Conservation (phyloP, 2,888 invertebrate genomes). For the Oscheius sp. region DNA sequence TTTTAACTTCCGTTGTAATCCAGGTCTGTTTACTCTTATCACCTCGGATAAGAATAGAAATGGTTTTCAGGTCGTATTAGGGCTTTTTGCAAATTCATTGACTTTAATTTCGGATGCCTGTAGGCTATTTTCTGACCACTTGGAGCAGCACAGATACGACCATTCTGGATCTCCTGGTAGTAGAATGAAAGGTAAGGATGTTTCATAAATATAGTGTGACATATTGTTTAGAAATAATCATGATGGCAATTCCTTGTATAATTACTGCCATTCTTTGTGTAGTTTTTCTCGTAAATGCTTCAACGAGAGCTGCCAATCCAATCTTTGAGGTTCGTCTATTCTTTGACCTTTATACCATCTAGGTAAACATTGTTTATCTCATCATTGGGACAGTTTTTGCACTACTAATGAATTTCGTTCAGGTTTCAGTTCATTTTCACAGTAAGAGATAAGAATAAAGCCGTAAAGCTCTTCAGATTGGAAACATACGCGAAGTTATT, state of each 20-base stretch:
- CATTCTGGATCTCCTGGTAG: slow-evolving; percentile 36
- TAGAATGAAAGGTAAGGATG: slow-evolving; percentile 31
- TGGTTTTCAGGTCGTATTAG: slow-evolving; percentile 39
- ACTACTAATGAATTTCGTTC: slow-evolving; percentile 38
- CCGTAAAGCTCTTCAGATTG: slow-evolving; percentile 32
- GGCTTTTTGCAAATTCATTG: slow-evolving; percentile 40
- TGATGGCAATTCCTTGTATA: slow-evolving; percentile 39
- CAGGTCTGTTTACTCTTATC: slow-evolving; percentile 34
- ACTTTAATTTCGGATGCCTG: slow-evolving; percentile 40
- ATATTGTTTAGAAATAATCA: slow-evolving; percentile 38
- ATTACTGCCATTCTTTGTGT: slow-evolving; percentile 36
- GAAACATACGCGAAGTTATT: slow-evolving; percentile 30
- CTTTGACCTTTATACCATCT: slow-evolving; percentile 6
- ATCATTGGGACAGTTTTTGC: slow-evolving; percentile 39
- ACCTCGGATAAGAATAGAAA: not conserved
- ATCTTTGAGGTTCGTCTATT: slow-evolving; percentile 37
- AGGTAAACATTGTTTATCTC: slow-evolving; percentile 38
- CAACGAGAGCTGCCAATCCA: slow-evolving; percentile 41
- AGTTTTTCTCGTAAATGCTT: slow-evolving; percentile 37
- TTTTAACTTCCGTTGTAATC: slow-evolving; percentile 31
- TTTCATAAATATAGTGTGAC: not conserved
- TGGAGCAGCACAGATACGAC: slow-evolving; percentile 42
- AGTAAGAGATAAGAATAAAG: not conserved
- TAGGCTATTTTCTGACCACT: slow-evolving; percentile 41
- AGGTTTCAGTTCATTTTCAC: slow-evolving; percentile 36